Evolutionary conservation across 1,140 invertebrate genomes (phyloP), one percentile per base, ranked within the genome.

Genomic region (Calycopis cecrops): DNA sequence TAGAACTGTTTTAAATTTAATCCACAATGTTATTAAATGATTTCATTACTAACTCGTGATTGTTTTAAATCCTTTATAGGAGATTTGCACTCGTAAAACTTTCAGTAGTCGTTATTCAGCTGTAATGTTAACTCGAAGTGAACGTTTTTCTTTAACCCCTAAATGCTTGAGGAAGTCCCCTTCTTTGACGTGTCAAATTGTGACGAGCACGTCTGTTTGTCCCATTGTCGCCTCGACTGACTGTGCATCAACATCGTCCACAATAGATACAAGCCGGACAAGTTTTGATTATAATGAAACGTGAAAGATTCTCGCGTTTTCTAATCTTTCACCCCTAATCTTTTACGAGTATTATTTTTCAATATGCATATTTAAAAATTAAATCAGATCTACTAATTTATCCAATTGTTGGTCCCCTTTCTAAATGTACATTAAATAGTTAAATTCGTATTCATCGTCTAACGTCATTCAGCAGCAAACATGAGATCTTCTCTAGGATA

Each of bases 281-380:
- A 75, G 82, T 85, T 83, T 80, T 63, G 58, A 61, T 68, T 72
- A 80, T 79, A 82, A 85, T 73, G 58, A 68, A 75, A 73, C 71
- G 52, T 62, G 61, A 70, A 62, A 62, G 65, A 73, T 74, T 71
- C 67, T 73, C 59, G 63, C 67, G 57, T 71, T 85, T 78, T 71
- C 75, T 71, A 48, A 71, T 71, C 65, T 67, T 71, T 66, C 70
- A 70, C 75, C 77, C 76, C 66, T 57, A 62, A 60, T 60, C 37
- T 63, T 40, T 18, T 34, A 52, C 62, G 69, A 67, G 66, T 67
- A 71, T 70, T 67, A 62, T 71, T 71, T 69, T 69, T 71, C 61
- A 63, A 63, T 59, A 65, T 65, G 60, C 60, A 65, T 52, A 73
- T 70, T 73, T 63, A 64, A 60, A n/a, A 64, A 66, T 49, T 55